Percentiles rank a stretch among this genome's conserved stretches.
Conservation (phyloP, 35 echinoderm and acorn worm genomes). For the Apostichopus parvimensis region DNA sequence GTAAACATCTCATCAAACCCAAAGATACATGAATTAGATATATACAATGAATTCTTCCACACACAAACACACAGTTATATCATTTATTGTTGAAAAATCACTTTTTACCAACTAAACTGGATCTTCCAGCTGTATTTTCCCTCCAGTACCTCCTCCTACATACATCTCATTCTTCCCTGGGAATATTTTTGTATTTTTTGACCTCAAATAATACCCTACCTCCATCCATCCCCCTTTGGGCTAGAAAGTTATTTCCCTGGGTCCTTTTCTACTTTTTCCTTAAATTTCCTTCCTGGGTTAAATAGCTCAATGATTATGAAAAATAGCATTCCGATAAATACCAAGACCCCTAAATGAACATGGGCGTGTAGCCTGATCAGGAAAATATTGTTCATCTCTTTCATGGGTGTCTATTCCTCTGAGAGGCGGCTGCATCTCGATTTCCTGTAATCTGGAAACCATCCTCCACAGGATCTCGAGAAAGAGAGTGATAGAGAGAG, state of each 20-base stretch:
- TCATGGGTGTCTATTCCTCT: background rate
- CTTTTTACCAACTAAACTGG: background rate
- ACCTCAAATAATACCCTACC: background rate
- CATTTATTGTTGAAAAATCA: background rate
- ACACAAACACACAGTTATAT: background rate
- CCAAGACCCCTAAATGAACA: background rate
- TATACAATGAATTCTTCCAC: no score
- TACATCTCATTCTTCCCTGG: no score
- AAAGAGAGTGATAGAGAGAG: background rate
- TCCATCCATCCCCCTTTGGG: background rate
- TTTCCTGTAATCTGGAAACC: background rate
- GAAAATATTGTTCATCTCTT: conserved; percentile 1
- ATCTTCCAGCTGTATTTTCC: background rate
- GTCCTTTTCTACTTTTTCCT: background rate
- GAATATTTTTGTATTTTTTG: background rate
- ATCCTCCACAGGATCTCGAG: background rate
- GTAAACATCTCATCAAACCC: no score
- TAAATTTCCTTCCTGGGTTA: background rate
- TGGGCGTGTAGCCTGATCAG: background rate
- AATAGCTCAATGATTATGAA: background rate
- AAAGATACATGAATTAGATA: no score
- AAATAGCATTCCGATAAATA: background rate
- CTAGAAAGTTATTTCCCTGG: background rate
- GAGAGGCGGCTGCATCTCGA: background rate
- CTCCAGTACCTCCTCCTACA: background rate